Conservation (phyloP, 1,140 invertebrate genomes). For the Sinonovacula constricta region DNA sequence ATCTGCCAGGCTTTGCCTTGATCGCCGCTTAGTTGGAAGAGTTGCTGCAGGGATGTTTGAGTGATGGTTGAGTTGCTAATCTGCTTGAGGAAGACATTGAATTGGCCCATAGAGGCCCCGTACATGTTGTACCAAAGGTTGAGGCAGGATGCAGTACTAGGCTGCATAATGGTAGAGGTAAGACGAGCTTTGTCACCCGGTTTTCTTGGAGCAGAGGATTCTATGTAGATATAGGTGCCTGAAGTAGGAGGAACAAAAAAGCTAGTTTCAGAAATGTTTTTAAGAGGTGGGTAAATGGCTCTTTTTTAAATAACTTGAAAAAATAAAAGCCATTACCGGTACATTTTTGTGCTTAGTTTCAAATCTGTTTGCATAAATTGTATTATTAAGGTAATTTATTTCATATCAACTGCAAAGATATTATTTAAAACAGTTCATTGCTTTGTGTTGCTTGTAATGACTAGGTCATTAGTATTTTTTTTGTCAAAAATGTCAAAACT, state of each 20-base stretch:
- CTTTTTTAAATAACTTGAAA: not conserved
- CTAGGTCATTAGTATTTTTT: too few species aligned
- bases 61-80: not conserved
- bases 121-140: conserved; percentile 89
- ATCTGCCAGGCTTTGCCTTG: conserved; percentile 64
- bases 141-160: conserved; percentile 60
- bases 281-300: not conserved
- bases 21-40: conserved; percentile 54
- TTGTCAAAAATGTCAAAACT: too few species aligned
- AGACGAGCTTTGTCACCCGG: conserved; percentile 69
- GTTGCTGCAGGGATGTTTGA: conserved; percentile 25
- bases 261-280: not conserved
- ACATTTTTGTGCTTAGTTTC: too few species aligned
- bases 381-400: too few species aligned
- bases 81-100: conserved; percentile 62
- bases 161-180: conserved; percentile 49
- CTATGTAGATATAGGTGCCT: conserved; percentile 74
- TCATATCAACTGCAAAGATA: too few species aligned
- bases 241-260: conserved; percentile 43
- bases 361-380: too few species aligned
- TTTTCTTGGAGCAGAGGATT: conserved; percentile 66
- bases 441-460: too few species aligned
- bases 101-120: conserved; percentile 78
- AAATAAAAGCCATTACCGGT: not conserved
- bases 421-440: too few species aligned